A percentile compares a stretch with the other conserved stretches of the same genome.
phyloP scores from a whole-genome alignment of 2,888 invertebrate genomes.

The Rapana venosa region DNA sequence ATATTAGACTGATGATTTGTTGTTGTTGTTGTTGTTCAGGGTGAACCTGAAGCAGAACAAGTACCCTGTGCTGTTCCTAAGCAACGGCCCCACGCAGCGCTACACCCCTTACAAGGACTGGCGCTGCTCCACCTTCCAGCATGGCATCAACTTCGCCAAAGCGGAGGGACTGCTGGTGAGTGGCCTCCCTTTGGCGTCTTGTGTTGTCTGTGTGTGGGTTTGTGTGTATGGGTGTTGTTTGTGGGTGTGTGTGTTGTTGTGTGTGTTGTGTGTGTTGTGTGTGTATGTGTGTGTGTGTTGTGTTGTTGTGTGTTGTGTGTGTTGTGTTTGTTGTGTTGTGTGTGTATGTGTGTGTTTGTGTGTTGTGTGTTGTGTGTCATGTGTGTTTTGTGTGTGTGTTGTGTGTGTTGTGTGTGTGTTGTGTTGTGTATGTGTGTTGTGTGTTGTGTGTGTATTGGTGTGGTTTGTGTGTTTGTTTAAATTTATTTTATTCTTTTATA shows the following conservation, averaged over 20 bases:
- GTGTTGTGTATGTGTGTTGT: too few relatives aligned
- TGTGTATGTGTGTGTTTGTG: too few relatives aligned
- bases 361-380: too few relatives aligned
- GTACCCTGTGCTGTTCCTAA: conserved; percentile 97
- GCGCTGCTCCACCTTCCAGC: conserved; percentile 88
- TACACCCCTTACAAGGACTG: conserved; percentile 92
- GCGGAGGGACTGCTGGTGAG: conserved; percentile 87
- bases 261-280: background rate
- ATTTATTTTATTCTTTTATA: too few relatives aligned
- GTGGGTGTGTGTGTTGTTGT: too few relatives aligned
- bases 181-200: background rate
- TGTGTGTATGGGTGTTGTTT: background rate
- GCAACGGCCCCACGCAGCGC: conserved; percentile 85
- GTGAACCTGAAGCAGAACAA: conserved; percentile 95
- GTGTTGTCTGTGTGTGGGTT: background rate
- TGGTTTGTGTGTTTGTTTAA: too few relatives aligned
- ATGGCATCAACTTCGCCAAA: conserved; percentile 89
- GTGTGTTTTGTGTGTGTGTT: too few relatives aligned
- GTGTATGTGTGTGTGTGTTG: background rate
- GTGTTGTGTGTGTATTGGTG: too few relatives aligned
- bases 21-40: conserved; percentile 73
- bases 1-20: too few relatives aligned
- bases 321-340: too few relatives aligned
- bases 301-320: background rate
- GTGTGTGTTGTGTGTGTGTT: too few relatives aligned